Evolutionary conservation across 2,113 vertebrate species (phyloP).

Genomic region (Cacatua alba): DNA sequence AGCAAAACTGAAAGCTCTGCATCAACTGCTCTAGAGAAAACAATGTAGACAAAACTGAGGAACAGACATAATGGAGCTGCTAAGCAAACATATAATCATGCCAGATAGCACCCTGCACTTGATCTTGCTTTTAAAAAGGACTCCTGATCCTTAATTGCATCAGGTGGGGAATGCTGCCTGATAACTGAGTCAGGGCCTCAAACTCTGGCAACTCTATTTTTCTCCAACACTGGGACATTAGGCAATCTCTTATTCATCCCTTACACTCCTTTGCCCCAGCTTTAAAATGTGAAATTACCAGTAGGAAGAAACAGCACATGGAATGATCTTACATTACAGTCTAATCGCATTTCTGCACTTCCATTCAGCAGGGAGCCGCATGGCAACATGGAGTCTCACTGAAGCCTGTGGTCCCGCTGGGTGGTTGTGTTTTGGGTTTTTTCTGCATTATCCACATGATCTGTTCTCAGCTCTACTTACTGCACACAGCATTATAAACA

Average conservation of each 20-base stretch:
- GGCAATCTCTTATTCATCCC: not conserved
- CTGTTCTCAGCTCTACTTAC: not conserved
- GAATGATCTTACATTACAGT: not conserved
- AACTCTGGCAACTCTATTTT: not conserved
- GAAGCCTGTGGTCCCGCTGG: not conserved
- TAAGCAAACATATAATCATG: not conserved
- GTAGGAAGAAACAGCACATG: not conserved
- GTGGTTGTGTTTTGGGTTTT: not conserved
- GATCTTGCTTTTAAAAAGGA: not conserved
- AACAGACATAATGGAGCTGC: not conserved
- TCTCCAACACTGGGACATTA: not conserved
- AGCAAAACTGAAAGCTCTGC: not conserved
- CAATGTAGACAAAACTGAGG: not conserved
- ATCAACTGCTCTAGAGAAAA: not conserved
- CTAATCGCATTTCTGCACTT: not conserved
- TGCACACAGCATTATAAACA: not conserved
- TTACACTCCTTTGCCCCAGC: not conserved
- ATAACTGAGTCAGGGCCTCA: not conserved
- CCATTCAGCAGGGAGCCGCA: not conserved
- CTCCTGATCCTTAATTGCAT: not conserved
- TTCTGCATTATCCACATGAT: not conserved
- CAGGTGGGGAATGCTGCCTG: not conserved
- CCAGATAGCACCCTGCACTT: not conserved
- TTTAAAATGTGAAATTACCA: not conserved
- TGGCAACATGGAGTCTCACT: not conserved